A percentile compares a stretch with the other conserved stretches of the same genome.
phyloP scores from a whole-genome alignment of 2,888 invertebrate species.

The Tribolium freemani region DNA sequence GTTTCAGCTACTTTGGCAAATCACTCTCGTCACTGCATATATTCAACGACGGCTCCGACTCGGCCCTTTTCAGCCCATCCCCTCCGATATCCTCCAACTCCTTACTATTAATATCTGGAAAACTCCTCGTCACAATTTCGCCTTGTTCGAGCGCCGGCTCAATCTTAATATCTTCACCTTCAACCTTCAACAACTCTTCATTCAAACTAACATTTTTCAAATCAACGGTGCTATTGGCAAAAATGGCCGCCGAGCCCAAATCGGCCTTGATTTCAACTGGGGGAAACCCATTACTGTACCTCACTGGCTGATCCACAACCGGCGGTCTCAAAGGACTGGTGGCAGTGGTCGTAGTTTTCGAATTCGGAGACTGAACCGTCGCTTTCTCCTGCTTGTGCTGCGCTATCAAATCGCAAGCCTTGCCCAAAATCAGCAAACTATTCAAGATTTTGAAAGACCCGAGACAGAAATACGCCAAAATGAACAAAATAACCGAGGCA shows the following conservation, averaged over 20 bases:
- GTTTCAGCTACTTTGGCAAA: constrained; percentile 33
- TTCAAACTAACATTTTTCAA: constrained; percentile 86
- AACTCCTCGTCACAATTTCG: constrained; percentile 73
- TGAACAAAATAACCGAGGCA: constrained; percentile 79
- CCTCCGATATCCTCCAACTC: constrained; percentile 57
- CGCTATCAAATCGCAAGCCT: constrained; percentile 89
- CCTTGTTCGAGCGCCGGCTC: constrained; percentile 59
- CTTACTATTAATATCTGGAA: constrained; percentile 73
- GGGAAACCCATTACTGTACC: constrained; percentile 43
- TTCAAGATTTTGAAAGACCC: constrained; percentile 84
- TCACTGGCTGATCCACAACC: not conserved
- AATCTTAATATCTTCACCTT: constrained; percentile 64
- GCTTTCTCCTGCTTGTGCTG: constrained; percentile 74
- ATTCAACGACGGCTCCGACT: constrained; percentile 76
- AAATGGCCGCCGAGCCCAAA: constrained; percentile 82
- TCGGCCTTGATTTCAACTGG: constrained; percentile 63
- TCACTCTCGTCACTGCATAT: constrained; percentile 66
- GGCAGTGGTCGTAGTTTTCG: constrained; percentile 53
- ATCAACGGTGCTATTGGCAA: constrained; percentile 90
- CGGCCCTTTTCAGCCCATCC: constrained; percentile 72
- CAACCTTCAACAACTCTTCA: constrained; percentile 75
- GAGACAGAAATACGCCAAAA: constrained; percentile 83
- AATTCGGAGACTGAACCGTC: constrained; percentile 64
- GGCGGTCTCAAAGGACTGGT: constrained; percentile 64
- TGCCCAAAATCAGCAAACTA: constrained; percentile 91